Conservation (phyloP, 2,797 vertebrate species). For the Phylloscopus collybita region DNA sequence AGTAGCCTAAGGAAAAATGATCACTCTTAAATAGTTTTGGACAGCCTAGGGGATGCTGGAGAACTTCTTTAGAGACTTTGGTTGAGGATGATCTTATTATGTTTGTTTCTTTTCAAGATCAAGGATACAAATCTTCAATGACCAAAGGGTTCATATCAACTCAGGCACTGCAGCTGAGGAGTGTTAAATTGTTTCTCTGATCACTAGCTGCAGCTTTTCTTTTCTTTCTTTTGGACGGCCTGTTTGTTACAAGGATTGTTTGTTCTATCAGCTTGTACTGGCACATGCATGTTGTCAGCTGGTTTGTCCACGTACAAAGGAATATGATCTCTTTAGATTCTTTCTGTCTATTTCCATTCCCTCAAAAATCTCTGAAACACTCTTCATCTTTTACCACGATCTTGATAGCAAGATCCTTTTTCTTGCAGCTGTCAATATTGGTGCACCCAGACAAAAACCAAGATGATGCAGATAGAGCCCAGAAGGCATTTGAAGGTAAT, state of each 20-base stretch:
- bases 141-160: not conserved
- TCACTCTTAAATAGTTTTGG: not conserved
- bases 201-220: not conserved
- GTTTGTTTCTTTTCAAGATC: not conserved
- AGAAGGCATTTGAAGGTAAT: conserved; percentile 96
- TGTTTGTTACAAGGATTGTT: not conserved
- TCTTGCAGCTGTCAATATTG: conserved; percentile 91
- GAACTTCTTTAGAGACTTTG: not conserved
- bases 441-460: conserved; percentile 99
- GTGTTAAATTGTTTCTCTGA: not conserved
- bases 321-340: not conserved
- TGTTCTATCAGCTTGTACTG: not conserved
- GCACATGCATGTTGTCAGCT: not conserved
- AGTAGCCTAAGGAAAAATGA: not conserved
- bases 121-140: not conserved
- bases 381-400: not conserved
- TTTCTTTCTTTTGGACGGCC: not conserved
- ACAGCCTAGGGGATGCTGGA: not conserved
- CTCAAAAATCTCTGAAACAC: not conserved
- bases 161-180: not conserved
- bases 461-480: conserved; percentile 90
- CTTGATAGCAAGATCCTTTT: not conserved
- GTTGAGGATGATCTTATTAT: not conserved
- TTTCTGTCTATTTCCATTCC: not conserved
- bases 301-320: not conserved